Conservation (phyloP, 2,797 vertebrate species). For the Coilia nasus region DNA sequence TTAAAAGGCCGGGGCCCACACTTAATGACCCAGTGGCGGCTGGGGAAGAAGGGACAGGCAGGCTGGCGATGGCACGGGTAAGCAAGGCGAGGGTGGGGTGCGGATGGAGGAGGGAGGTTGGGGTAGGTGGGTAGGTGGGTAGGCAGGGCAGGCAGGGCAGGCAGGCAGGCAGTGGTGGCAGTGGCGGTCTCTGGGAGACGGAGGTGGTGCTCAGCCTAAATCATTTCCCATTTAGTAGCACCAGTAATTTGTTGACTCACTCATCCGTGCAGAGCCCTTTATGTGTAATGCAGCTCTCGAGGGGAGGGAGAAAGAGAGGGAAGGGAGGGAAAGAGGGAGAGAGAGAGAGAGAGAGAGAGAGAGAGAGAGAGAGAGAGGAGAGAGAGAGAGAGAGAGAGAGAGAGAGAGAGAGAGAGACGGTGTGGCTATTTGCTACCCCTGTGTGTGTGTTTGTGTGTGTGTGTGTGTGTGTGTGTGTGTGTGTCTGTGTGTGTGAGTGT, state of each 20-base stretch:
- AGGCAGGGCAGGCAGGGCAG: conserved; percentile 39
- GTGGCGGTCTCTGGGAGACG: conserved; percentile 53
- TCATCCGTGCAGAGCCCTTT: conserved; percentile 84
- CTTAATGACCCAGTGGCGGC: conserved; percentile 71
- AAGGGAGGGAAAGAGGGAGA: conserved; percentile 29
- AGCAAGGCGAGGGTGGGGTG: too few relatives aligned
- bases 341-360: conserved; percentile 37
- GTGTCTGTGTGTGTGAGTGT: conserved; percentile 39
- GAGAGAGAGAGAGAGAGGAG: too few relatives aligned
- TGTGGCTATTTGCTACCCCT: conserved; percentile 49
- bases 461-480: not conserved
- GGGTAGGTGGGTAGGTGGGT: not conserved
- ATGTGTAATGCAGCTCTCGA: conserved; percentile 83
- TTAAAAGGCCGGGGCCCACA: conserved; percentile 74
- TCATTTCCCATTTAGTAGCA: conserved; percentile 78
- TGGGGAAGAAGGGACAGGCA: conserved; percentile 39
- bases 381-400: conserved; percentile 40
- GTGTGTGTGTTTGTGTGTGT: not conserved
- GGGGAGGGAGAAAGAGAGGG: conserved; percentile 55
- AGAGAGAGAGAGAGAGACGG: conserved; percentile 28
- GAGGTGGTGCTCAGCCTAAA: conserved; percentile 67
- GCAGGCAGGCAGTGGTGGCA: conserved; percentile 42
- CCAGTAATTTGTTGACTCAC: conserved; percentile 85
- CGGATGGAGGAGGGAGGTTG: conserved; percentile 9
- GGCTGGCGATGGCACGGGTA: not conserved